Conservation (phyloP, 2,113 vertebrate genomes). For the Petrocephalus zakoni region DNA sequence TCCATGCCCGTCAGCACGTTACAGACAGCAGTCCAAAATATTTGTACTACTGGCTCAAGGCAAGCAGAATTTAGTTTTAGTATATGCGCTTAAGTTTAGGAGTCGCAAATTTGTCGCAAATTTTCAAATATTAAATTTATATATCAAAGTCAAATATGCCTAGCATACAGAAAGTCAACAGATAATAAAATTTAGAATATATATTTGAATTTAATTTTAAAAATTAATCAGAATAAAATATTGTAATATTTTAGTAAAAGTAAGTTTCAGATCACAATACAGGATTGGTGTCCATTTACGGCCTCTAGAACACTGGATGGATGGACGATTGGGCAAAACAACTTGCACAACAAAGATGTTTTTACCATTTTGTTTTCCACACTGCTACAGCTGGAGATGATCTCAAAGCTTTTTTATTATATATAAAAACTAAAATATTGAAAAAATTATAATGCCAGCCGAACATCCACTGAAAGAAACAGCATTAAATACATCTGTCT, state of each 20-base stretch:
- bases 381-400: background rate
- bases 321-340: background rate
- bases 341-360: background rate
- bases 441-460: background rate
- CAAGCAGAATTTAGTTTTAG: too few relatives aligned
- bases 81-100: too few relatives aligned
- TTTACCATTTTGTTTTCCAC: background rate
- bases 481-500: background rate
- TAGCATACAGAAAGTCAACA: too few relatives aligned
- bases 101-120: too few relatives aligned
- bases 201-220: too few relatives aligned
- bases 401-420: background rate
- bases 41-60: background rate
- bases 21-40: too few relatives aligned
- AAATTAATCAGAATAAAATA: too few relatives aligned
- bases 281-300: background rate
- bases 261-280: background rate
- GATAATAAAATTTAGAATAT: too few relatives aligned
- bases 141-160: too few relatives aligned
- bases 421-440: background rate
- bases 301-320: background rate
- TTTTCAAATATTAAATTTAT: too few relatives aligned
- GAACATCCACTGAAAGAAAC: background rate
- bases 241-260: background rate
- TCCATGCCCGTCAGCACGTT: too few relatives aligned